Evolutionary conservation across 2,888 invertebrate genomes (phyloP), one percentile per base, ranked within the genome.

Genomic region (Schizotus pectinicornis): DNA sequence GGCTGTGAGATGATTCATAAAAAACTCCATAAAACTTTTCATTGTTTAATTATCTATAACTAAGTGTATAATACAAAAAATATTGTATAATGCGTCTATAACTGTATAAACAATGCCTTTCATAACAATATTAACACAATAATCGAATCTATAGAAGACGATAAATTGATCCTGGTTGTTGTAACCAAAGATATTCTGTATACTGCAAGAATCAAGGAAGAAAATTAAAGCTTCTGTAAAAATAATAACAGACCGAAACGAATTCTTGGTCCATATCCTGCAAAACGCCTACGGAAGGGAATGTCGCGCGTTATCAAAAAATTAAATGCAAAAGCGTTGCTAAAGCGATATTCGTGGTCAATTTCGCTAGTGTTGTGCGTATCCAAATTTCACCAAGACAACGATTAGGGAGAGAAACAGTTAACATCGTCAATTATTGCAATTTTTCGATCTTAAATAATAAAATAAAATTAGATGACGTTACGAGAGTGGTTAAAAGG

Each of bases 31-130:
- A 22, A 52, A 34, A 45, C 33, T n/a, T 35, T 52, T 52, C n/a
- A 14, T n/a, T 7, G 12, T 51, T 57, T 51, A 51, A 51, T 56
- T 51, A 47, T 41, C 42, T 57, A 52, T 33, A 34, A 8, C 55
- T 61, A 63, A 68, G 76, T 77, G 77, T 78, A 77, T 78, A 74
- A 76, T 77, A 78, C 77, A 78, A 78, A 78, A 78, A 77, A 77
- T 77, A 77, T 76, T 69, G 71, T 71, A 69, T 71, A 72, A 71
- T 70, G 70, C 70, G 68, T 69, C 66, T 71, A 69, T 65, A 69
- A 70, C 64, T 69, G 67, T 73, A 76, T 73, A 76, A 76, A 76
- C 76, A 77, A 76, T 73, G 70, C 70, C 67, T 67, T 65, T 69
- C 49, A 64, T 61, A 67, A 56, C 50, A 56, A 60, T 47, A 37